These are phyloP conservation scores for Hipposideros armiger DNA, from an alignment of 2,113 vertebrate genomes.

Conservation along the genomic window DNA sequence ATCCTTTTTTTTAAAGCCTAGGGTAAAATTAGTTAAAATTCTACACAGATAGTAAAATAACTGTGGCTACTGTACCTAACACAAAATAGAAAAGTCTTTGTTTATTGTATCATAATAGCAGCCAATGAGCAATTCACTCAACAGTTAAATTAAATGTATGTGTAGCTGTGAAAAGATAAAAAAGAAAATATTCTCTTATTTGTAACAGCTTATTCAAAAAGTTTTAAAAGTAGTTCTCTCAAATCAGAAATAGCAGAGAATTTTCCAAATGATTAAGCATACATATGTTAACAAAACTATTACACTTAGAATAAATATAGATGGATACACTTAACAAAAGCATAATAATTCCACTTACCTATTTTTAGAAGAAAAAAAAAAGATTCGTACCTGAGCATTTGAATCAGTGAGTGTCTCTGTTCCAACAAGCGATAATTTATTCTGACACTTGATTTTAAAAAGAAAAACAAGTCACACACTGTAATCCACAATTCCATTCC, in stretches of 20 bases:
- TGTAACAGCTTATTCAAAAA: not conserved
- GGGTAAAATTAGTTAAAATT: constrained; percentile 1
- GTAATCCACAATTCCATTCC: constrained; percentile 22
- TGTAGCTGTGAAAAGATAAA: constrained; percentile 22
- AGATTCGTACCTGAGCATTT: constrained; percentile 85
- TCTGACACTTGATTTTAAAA: constrained; percentile 86
- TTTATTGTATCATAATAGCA: not conserved
- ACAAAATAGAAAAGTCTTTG: not conserved
- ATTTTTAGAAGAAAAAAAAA: constrained; percentile 54
- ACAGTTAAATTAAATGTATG: not conserved
- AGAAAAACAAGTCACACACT: constrained; percentile 66
- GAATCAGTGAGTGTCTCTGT: constrained; percentile 52
- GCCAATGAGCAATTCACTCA: not conserved
- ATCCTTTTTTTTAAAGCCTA: not conserved
- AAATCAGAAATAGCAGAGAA: constrained; percentile 4
- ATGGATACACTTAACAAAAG: constrained; percentile 55
- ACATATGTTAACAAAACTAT: not conserved
- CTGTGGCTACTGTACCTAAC: not conserved
- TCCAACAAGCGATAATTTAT: constrained; percentile 73
- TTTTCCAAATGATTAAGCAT: constrained; percentile 15
- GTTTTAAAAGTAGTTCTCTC: constrained; percentile 2
- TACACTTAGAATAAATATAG: constrained; percentile 45
- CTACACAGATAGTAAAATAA: not conserved
- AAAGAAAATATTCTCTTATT: constrained; percentile 31
- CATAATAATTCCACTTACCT: constrained; percentile 60